A percentile compares a stretch with the other conserved stretches of the same genome.
Conservation (phyloP, 2,113 vertebrate genomes). For the Ceyx melanurus region DNA sequence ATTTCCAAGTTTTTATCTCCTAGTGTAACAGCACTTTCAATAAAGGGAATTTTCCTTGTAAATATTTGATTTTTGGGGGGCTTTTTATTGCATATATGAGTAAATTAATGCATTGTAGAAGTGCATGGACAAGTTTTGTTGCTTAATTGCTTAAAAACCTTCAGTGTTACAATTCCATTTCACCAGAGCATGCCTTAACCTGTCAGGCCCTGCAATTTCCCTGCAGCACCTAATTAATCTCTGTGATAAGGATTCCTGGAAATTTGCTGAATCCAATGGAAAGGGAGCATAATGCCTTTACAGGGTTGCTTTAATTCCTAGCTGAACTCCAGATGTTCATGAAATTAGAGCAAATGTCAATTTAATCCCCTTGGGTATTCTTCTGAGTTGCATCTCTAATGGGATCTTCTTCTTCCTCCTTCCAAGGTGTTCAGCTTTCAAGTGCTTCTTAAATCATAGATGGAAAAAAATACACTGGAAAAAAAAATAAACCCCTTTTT, state of each 20-base stretch:
- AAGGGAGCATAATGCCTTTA: neutral
- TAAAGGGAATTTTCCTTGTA: neutral
- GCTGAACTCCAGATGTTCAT: conserved; percentile 33
- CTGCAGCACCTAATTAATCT: neutral
- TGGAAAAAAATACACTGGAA: too few species aligned
- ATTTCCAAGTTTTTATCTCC: neutral
- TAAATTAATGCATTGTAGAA: neutral
- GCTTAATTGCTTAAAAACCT: neutral
- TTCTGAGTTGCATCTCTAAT: neutral
- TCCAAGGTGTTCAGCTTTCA: neutral
- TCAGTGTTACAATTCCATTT: neutral
- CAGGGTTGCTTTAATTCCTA: neutral
- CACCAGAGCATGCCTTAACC: neutral
- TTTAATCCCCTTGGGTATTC: neutral
- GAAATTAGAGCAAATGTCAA: conserved; percentile 50
- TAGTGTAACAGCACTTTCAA: neutral
- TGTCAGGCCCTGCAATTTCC: neutral
- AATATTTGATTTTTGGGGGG: neutral
- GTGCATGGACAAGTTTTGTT: neutral
- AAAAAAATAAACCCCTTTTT: neutral
- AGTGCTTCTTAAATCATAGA: neutral
- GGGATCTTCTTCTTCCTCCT: neutral
- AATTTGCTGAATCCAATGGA: neutral
- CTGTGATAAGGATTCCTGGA: conserved; percentile 16
- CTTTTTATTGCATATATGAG: neutral